Conservation (phyloP, 2,888 invertebrate species). For the Sarcophaga subvicina region DNA sequence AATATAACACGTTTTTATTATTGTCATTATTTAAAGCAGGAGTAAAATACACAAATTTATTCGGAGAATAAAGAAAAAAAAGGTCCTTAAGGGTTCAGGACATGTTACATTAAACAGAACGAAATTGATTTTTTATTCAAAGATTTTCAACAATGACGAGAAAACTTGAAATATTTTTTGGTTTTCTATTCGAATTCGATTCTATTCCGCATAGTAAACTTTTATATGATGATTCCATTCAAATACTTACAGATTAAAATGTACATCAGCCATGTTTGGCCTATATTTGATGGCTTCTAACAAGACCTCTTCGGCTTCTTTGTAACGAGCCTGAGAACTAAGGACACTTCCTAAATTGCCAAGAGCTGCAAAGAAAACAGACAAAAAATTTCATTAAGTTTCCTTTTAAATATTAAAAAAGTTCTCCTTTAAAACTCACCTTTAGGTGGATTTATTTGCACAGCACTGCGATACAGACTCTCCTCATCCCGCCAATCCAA, state of each 20-base stretch:
- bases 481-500: constrained; percentile 97
- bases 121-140: background rate
- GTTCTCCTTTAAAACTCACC: constrained; percentile 83
- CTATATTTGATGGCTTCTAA: constrained; percentile 94
- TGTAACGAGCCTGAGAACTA: constrained; percentile 92
- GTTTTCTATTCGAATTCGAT: too few species aligned
- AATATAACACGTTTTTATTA: constrained; percentile 29
- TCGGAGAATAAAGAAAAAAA: background rate
- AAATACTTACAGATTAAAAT: constrained; percentile 97
- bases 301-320: constrained; percentile 96
- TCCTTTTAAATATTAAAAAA: background rate
- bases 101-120: background rate
- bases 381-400: background rate
- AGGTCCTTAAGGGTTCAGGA: background rate
- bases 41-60: background rate
- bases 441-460: constrained; percentile 98
- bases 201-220: too few species aligned
- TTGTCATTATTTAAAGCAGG: background rate
- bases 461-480: constrained; percentile 94
- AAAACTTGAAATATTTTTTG: too few species aligned
- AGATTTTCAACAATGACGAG: too few species aligned
- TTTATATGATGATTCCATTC: too few species aligned
- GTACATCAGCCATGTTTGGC: constrained; percentile 99
- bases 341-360: constrained; percentile 98
- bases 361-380: constrained; percentile 86